Evolutionary conservation across 2,888 invertebrate species (phyloP).

Genomic region (Ametastegia equiseti): DNA sequence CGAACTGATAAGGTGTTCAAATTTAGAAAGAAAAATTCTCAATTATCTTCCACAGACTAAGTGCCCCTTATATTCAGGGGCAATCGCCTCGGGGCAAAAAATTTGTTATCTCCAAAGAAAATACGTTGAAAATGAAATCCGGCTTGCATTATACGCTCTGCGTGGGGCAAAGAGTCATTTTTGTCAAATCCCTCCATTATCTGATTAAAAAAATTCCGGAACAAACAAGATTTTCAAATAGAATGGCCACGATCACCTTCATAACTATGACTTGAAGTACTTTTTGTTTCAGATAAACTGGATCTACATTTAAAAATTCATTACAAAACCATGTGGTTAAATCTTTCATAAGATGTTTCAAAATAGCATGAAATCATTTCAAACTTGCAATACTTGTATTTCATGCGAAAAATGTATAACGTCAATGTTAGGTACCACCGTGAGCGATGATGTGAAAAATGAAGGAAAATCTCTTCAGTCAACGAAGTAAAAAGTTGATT

Average conservation of each 20-base stretch:
- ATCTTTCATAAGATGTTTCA: neutral
- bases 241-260: neutral
- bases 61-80: neutral
- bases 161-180: neutral
- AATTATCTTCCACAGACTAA: neutral
- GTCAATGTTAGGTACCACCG: neutral
- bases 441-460: neutral
- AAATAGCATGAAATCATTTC: neutral
- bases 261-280: neutral
- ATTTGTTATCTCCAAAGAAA: neutral
- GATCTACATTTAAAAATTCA: neutral
- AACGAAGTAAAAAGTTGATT: neutral
- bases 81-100: neutral
- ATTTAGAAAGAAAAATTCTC: neutral
- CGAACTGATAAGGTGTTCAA: neutral
- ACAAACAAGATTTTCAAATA: neutral
- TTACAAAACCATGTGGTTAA: neutral
- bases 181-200: neutral
- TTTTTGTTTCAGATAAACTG: neutral
- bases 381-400: neutral
- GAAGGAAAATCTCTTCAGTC: neutral
- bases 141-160: neutral
- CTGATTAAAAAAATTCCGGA: neutral
- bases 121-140: neutral
- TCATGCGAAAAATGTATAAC: neutral